Evolutionary conservation across 1,140 invertebrate species (phyloP), one percentile per base, ranked within the genome.

Genomic region (Listronotus oregonensis): DNA sequence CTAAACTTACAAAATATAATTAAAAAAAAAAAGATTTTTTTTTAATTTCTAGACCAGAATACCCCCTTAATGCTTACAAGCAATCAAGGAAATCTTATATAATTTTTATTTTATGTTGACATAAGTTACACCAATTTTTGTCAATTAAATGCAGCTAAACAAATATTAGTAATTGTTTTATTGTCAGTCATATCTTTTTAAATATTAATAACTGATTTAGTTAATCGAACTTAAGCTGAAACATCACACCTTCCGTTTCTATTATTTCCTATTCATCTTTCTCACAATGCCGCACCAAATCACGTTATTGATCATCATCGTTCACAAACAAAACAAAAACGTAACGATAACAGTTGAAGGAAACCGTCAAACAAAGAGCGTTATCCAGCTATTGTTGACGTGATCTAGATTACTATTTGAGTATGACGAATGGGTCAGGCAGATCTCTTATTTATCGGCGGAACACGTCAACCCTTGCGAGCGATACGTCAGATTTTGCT

Each of bases 331-430:
- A 65, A 65, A 58, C 54, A 58, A 65, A 65, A 65, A 57, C 49
- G 37, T 17, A 58, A 58, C 63, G 63, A 57, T 57, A 65, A 58
- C 55, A 65, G 63, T 65, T 64, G 62, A 64, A 64, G 55, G 55
- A 65, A 57, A 44, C 49, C 47, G 66, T 68, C 69, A 71, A 72
- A 72, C 67, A 73, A 71, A 61, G 44, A 71, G 63, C 54, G 63
- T 68, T 66, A 73, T 72, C 55, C 49, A 11, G 58, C 64, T 52
- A 71, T 75, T 76, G 75, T 74, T 72, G 69, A 61, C 71, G 64
- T 63, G 72, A 61, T 69, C 61, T 69, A 75, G 75, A 77, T 77
- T 76, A 68, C 73, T 62, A 64, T 77, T 77, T 77, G 74, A 77
- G 75, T 77, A 77, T 77, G 75, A 77, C 71, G 73, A 72, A 77